Conservation (phyloP, 1,140 invertebrate species). For the Tetragonula clypearis region DNA sequence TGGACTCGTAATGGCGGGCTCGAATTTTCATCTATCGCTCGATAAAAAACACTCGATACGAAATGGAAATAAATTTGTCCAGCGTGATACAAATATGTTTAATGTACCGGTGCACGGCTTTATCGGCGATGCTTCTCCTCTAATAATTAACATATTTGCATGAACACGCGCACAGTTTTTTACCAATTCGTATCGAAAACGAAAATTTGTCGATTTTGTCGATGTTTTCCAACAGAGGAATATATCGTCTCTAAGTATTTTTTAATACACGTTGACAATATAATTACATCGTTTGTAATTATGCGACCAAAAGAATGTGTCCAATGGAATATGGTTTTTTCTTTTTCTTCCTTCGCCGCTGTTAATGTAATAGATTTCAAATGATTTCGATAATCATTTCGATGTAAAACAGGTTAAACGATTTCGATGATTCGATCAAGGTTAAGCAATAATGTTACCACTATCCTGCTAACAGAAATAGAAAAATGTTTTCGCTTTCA, state of each 20-base stretch:
- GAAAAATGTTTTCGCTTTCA: no score
- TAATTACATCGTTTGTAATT: not conserved
- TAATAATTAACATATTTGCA: not conserved
- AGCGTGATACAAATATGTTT: not conserved
- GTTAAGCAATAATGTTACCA: no score
- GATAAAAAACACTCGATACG: not conserved
- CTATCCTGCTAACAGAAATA: no score
- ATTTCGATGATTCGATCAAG: no score
- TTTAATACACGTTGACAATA: not conserved
- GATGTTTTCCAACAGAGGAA: not conserved
- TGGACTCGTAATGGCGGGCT: slow-evolving; percentile 22
- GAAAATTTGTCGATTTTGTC: not conserved
- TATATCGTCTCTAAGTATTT: not conserved
- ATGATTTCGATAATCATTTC: no score
- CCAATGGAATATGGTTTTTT: no score
- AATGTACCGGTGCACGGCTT: not conserved
- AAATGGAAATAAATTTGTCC: slow-evolving; percentile 14
- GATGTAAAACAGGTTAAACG: no score
- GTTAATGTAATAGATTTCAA: not conserved
- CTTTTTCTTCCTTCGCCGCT: no score
- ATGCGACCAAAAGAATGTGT: not conserved
- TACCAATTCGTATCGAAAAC: not conserved
- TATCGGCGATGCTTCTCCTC: not conserved
- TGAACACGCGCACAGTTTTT: not conserved
- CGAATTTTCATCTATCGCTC: not conserved